phyloP scores from a whole-genome alignment of 2,888 invertebrate genomes.

The Caenorhabditis virilis region DNA sequence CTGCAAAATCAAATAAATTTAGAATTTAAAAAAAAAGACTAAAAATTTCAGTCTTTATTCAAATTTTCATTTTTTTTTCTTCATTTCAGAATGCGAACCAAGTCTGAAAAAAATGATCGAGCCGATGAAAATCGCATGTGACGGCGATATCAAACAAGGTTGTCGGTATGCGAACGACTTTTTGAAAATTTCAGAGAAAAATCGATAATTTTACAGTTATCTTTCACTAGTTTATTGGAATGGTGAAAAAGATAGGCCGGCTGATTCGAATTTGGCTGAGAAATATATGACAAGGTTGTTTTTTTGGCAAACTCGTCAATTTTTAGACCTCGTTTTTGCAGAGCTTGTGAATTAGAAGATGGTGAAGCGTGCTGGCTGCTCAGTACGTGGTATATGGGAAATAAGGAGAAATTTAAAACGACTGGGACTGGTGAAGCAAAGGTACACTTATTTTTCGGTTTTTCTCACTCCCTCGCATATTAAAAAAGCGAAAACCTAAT shows the following conservation, averaged over 20 bases:
- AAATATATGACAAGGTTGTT: slow-evolving; percentile 54
- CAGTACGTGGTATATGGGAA: slow-evolving; percentile 66
- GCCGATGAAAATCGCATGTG: slow-evolving; percentile 61
- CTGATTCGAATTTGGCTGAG: slow-evolving; percentile 58
- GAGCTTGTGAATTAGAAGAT: slow-evolving; percentile 61
- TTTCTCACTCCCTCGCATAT: too few species aligned
- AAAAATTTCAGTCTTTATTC: too few species aligned
- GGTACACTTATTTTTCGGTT: slow-evolving; percentile 20
- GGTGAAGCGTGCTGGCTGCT: slow-evolving; percentile 65
- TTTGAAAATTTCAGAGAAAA: background rate
- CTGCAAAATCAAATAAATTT: too few species aligned
- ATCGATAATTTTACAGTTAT: slow-evolving; percentile 31
- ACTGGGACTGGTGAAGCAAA: slow-evolving; percentile 38
- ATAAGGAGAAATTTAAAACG: slow-evolving; percentile 55
- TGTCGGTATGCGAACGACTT: slow-evolving; percentile 26
- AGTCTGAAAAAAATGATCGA: slow-evolving; percentile 52
- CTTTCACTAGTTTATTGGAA: slow-evolving; percentile 63
- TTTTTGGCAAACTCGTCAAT: too few species aligned
- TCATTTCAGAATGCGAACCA: slow-evolving; percentile 46
- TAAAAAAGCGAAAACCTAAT: too few species aligned
- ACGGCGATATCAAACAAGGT: slow-evolving; percentile 52
- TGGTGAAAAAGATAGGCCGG: slow-evolving; percentile 54
- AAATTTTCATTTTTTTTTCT: too few species aligned
- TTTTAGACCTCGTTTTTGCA: too few species aligned
- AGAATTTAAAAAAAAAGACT: too few species aligned